Base-by-base conservation (phyloP, 2,797 vertebrate species). In the Phoebastria nigripes region DNA sequence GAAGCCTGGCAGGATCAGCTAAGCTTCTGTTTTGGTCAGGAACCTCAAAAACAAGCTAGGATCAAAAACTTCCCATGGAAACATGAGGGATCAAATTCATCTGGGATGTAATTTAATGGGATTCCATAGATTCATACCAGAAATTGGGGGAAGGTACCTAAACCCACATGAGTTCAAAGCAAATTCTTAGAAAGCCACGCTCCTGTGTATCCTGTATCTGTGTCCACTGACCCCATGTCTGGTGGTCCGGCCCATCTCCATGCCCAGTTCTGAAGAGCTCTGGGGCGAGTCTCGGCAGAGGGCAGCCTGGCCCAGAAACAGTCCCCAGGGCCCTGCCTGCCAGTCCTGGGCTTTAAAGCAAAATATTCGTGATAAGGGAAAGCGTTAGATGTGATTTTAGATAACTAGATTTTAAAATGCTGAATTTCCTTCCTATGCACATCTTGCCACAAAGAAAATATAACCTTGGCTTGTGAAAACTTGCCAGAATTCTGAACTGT, bases 381-480 rank as follows among this genome's bases (percentile, higher is more conserved):
- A 63, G 67, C 19, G 6, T 39, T 85, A 78, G 86, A 54, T 90
- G 85, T 80, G 92, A 85, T 88, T 94, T 96, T 90, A 93, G 87
- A 97, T 81, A 87, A 54, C 44, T 89, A 95, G 88, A 85, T 94
- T 59, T 42, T 93, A 96, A 97, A 96, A 77, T 92, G 87, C 89
- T 96, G 93, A 65, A 42, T 95, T 97, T 96, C 90, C 90, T 94
- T 86, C 94, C 87, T 83, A 82, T 11, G 14, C 37, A 1, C 69
- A 2, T 51, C 63, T 58, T 26, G 47, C 85, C 46, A 51, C 29
- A n/a, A 87, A 96, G 85, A 94, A 93, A 85, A 82, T n/a, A 54
- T 69, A 81, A 62, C 71, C 69, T 77, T 26, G 49, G 20, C 49
- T 63, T 26, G 39, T 77, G 65, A n/a, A 74, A 19, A 59, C 15